Percentiles rank a stretch among this genome's conserved stretches.
Evolutionary conservation across 2,888 invertebrate species (phyloP).

Genomic region (Podabrus alpinus): DNA sequence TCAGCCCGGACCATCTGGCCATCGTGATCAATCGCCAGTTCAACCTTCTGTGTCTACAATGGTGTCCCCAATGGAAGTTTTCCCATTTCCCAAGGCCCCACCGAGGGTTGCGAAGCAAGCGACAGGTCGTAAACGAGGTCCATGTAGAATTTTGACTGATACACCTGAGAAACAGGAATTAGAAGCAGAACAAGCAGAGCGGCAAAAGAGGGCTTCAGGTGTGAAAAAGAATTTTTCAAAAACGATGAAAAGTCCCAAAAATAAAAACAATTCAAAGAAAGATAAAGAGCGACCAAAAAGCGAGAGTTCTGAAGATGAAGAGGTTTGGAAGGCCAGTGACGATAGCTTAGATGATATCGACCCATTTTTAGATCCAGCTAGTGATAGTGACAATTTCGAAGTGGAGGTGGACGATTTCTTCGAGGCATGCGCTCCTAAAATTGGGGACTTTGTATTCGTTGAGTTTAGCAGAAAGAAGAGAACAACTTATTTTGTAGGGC

Average conservation of each 20-base stretch:
- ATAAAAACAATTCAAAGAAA: background rate
- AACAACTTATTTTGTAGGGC: no score
- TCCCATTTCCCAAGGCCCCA: no score
- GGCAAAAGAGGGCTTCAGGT: background rate
- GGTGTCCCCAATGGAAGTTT: background rate
- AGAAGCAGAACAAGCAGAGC: background rate
- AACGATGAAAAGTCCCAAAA: background rate
- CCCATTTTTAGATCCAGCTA: background rate
- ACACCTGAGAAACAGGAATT: no score
- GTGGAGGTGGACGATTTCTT: background rate
- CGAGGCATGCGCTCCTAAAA: slow-evolving; percentile 1
- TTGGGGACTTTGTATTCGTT: no score
- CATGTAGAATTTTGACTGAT: no score
- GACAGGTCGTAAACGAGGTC: no score
- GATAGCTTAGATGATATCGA: slow-evolving; percentile 12
- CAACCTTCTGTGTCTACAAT: background rate
- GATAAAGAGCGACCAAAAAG: slow-evolving; percentile 3
- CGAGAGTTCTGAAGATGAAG: slow-evolving; percentile 16
- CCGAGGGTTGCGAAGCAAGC: no score
- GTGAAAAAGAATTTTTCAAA: background rate
- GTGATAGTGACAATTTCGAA: no score
- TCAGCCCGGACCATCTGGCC: background rate
- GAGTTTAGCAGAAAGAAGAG: no score
- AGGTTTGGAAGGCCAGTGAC: slow-evolving; percentile 8
- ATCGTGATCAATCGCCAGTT: background rate